Evolutionary conservation across 2,888 invertebrate species (phyloP), one percentile per base, ranked within the genome.

Genomic region (Galerucella nymphaeae): DNA sequence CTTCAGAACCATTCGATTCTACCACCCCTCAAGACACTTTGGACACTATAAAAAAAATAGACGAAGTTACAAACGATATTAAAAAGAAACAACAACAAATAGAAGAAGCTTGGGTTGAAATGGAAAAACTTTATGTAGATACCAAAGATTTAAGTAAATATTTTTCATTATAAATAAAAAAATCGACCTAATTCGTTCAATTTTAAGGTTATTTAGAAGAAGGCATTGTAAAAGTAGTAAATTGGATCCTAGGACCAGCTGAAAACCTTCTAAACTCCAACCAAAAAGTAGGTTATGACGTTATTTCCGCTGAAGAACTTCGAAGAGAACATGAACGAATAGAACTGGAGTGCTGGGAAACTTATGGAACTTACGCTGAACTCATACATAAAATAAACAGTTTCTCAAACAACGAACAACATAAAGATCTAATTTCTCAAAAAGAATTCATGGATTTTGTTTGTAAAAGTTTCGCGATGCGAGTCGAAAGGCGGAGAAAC

Each of bases 381-480:
- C 84, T 94, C 59, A 88, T 93, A 13, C 93, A 94, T 83, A 91
- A 91, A 85, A 92, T 93, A 66, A 91, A 92, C 64, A 87, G 88
- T 61, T 86, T 92, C 71, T 87, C 90, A 1, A 86, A 87, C 50
- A 86, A 86, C 62, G 88, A 87, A 42, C 87, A 87, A 58, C 89
- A 89, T 58, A 89, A 89, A 81, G 93, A 94, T 84, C 86, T 95
- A 63, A 87, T 90, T 74, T 91, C 93, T 1, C 93, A 93, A 81
- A 89, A 92, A 75, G 93, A 94, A 82, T 94, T 94, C 83, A 94
- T 95, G 93, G 93, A 94, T 86, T 93, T 93, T 74, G 92, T 94
- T 0, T 94, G 93, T 80, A 90, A 93, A 71, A 93, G 92, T 81
- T 94, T 94, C 83, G 93, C 94, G 0, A 90, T 90, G 42, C 88